Percentiles rank a stretch among this genome's conserved stretches.
Evolutionary conservation across 2,113 vertebrate species (phyloP).

Genomic region (Notarius quadriscutis): DNA sequence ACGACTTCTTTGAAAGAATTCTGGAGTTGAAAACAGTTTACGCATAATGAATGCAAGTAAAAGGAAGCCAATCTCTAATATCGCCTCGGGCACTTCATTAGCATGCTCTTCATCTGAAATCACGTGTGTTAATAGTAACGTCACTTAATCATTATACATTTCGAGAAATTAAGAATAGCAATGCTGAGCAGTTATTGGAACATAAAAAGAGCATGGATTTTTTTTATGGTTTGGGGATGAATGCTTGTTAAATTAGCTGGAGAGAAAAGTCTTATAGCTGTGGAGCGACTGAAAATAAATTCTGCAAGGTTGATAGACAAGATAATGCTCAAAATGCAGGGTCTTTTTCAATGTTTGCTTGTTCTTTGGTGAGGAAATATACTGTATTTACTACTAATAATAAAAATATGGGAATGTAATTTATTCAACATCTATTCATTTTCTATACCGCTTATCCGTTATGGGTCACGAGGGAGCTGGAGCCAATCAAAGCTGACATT

Average conservation of each 20-base stretch:
- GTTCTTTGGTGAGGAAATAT: not conserved
- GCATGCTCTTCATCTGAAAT: not conserved
- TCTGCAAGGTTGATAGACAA: not conserved
- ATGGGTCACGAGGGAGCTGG: too few relatives aligned
- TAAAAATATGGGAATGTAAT: not conserved
- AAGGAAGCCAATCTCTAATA: not conserved
- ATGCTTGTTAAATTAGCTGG: not conserved
- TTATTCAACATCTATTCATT: not conserved
- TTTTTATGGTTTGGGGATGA: not conserved
- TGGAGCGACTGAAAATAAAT: not conserved
- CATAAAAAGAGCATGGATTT: not conserved
- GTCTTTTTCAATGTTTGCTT: not conserved
- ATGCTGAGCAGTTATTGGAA: slow-evolving; percentile 20
- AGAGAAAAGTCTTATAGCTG: not conserved
- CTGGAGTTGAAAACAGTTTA: not conserved
- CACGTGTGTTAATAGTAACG: not conserved
- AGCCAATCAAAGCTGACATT: too few relatives aligned
- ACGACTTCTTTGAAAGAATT: not conserved
- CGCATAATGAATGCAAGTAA: not conserved
- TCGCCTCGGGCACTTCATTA: not conserved
- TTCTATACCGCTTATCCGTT: too few relatives aligned
- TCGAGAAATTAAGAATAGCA: slow-evolving; percentile 9
- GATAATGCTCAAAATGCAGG: not conserved
- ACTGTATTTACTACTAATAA: not conserved
- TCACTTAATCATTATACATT: slow-evolving; percentile 35